Evolutionary conservation across 2,888 invertebrate species (phyloP), one percentile per base, ranked within the genome.

Genomic region (Tetropium fuscum): DNA sequence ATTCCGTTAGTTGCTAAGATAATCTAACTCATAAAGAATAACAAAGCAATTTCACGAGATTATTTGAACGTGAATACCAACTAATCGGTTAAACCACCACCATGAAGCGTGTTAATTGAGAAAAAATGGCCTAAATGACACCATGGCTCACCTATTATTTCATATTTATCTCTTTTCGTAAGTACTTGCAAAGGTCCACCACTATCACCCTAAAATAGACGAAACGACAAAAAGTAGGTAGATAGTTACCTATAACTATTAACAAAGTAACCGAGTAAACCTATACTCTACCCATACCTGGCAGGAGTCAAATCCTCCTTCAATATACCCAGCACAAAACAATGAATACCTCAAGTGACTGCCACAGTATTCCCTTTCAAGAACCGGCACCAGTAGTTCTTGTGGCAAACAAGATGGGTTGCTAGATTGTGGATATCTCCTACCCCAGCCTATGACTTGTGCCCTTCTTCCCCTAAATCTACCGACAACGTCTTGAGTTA

Each of bases 271-370:
- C n/a, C n/a, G n/a, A n/a, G n/a, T n/a, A n/a, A n/a, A n/a, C n/a
- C n/a, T n/a, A n/a, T n/a, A n/a, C n/a, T n/a, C n/a, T n/a, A n/a
- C n/a, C n/a, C n/a, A 3, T 43, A 53, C 53, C 18, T 53, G 53
- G 7, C 53, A 53, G n/a, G 53, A 53, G 32, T 53, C 53, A 20
- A 16, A 3, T 2, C 43, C 41, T 2, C 53, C 53, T 32, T 43
- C 43, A n/a, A 53, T 20, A 44, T 16, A 53, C 8, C 53, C 53
- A 0, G 53, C 53, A 11, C 53, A 53, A 32, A 53, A 53, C 15
- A 53, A 10, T 4, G 53, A 53, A 6, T 25, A 7, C 15, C n/a
- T 1, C 13, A 44, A 15, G 7, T 36, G 25, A 0, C 27, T 41
- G 0, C n/a, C 27, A 7, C 53, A 53, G 1, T 30, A 30, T 8